A percentile compares a stretch with the other conserved stretches of the same genome.
phyloP scores from a whole-genome alignment of 2,113 vertebrate species.

The Cercopithecus mona region DNA sequence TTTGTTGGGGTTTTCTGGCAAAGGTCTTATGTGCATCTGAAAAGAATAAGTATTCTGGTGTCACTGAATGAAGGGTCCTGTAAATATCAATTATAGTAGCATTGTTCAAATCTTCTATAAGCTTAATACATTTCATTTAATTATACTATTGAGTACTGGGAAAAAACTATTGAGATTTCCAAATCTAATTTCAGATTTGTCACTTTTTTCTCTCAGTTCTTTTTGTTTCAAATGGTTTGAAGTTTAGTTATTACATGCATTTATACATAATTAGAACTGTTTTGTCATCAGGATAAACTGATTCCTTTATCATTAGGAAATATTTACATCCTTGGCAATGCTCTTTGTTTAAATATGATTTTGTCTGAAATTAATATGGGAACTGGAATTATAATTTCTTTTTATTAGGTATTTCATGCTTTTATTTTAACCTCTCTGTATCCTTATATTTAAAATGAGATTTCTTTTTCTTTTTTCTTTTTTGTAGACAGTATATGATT shows the following conservation, averaged over 20 bases:
- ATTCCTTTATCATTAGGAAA: not conserved
- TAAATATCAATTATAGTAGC: not conserved
- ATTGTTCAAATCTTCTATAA: not conserved
- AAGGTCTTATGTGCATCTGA: no score
- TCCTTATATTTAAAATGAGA: not conserved
- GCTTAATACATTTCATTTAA: not conserved
- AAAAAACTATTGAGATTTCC: not conserved
- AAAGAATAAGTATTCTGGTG: not conserved
- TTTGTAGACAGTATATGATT: not conserved
- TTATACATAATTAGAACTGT: not conserved
- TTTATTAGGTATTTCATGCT: not conserved
- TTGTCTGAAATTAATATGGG: not conserved
- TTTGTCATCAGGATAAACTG: not conserved
- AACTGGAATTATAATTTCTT: not conserved
- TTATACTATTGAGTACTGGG: not conserved
- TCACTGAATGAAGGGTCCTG: not conserved
- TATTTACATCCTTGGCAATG: not conserved
- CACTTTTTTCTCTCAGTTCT: not conserved
- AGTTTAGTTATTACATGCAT: not conserved
- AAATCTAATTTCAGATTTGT: not conserved
- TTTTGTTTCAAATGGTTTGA: not conserved
- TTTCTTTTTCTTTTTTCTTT: no score
- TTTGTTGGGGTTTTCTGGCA: not conserved
- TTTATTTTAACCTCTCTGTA: not conserved
- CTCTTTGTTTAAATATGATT: not conserved